Conservation (phyloP, 2,113 vertebrate genomes). For the Oophaga pumilio region DNA sequence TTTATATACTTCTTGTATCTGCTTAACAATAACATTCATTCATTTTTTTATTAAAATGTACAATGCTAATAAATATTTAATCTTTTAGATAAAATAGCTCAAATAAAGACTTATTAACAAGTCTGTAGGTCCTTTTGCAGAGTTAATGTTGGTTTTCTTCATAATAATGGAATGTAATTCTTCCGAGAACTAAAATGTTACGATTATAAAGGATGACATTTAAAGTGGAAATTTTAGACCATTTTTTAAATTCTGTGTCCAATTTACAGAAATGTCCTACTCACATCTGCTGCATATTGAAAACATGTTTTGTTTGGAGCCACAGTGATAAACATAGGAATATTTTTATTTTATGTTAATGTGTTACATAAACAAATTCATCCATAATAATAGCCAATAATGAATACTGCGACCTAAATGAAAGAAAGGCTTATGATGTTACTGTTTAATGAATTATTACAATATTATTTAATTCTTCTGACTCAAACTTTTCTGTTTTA, state of each 20-base stretch:
- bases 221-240: not conserved
- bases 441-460: too few relatives aligned
- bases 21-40: too few relatives aligned
- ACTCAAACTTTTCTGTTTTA: too few relatives aligned
- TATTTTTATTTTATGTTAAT: not conserved
- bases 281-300: slow-evolving; percentile 20
- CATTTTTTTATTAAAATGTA: too few relatives aligned
- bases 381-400: not conserved
- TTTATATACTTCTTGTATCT: too few relatives aligned
- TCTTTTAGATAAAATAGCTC: too few relatives aligned
- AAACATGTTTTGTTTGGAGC: not conserved
- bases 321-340: not conserved
- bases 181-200: not conserved
- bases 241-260: not conserved
- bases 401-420: not conserved
- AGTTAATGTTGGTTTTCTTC: not conserved
- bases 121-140: not conserved
- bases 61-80: not conserved
- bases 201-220: slow-evolving; percentile 7
- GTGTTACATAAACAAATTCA: not conserved
- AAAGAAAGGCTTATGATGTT: not conserved
- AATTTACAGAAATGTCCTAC: slow-evolving; percentile 17
- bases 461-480: too few relatives aligned
- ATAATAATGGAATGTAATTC: not conserved
- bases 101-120: not conserved